Evolutionary conservation across 2,113 vertebrate genomes (phyloP), one percentile per base, ranked within the genome.

Genomic region (Vulpes vulpes): DNA sequence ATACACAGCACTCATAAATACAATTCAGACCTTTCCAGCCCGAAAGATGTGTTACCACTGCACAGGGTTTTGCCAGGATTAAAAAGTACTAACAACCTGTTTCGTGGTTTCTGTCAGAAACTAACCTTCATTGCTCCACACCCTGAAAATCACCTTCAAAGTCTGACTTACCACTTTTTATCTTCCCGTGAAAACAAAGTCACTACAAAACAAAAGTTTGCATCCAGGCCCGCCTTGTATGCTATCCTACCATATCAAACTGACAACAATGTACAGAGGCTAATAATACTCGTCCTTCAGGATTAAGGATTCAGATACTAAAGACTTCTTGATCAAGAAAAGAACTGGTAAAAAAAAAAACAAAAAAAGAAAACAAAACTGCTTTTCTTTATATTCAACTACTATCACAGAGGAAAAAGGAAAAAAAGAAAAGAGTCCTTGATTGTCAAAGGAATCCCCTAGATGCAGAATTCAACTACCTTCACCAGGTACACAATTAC

Each of bases 71-170:
- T 43, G 81, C 71, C 38, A 20, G 32, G 80, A 71, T 69, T 71
- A 59, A 93, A 93, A 76, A 59, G 5, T 60, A 64, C 22, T 32
- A 27, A 81, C 87, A 95, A 64, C 53, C 59, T 76, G 59, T 49
- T 96, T 74, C 73, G 35, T 43, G 38, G 59, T 76, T 53, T n/a
- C 22, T 23, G 32, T 67, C 22, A 91, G 82, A 92, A 88, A 80
- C 8, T 65, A 49, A 96, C 38, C 57, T 64, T 51, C 69, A 93
- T 51, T 2, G n/a, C 8, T 79, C 80, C 81, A 88, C 64, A 81
- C 81, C 67, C 93, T 90, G 64, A 94, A 92, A 93, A 87, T 96
- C 53, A 71, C 81, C 83, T 35, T 85, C 71, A 62, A 92, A 69
- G 57, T 81, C 53, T 71, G 84, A 55, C 16, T 55, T 86, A 59